Conservation (phyloP, 2,797 vertebrate genomes). For the Acanthornis magna region DNA sequence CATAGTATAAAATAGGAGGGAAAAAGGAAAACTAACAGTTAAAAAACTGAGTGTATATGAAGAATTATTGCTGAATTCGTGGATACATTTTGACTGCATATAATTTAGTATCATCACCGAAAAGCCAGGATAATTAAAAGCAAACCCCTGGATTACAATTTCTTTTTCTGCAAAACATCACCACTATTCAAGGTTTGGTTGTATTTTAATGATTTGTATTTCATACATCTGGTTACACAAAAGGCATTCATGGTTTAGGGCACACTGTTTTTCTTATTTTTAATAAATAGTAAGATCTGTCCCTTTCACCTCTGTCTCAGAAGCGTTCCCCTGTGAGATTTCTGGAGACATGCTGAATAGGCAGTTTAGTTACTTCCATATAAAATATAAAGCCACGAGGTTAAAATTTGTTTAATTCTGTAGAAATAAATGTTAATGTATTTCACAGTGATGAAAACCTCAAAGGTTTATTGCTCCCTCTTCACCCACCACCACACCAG, state of each 20-base stretch:
- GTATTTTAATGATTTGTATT: background rate
- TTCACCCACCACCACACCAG: background rate
- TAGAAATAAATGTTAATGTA: background rate
- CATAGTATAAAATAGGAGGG: background rate
- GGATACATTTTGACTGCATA: background rate
- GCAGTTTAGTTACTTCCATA: background rate
- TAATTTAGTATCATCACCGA: background rate
- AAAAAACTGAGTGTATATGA: background rate
- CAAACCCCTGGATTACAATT: background rate
- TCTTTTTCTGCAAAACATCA: background rate
- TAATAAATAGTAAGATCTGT: background rate
- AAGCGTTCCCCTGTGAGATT: background rate
- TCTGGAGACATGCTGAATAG: background rate
- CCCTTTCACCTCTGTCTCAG: background rate
- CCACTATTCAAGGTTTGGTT: background rate
- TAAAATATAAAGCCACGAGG: background rate
- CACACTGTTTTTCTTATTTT: background rate
- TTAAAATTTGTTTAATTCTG: background rate
- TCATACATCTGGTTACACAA: background rate
- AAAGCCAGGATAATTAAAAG: background rate
- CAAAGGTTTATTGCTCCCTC: background rate
- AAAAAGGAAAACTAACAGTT: background rate
- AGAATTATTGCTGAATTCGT: slow-evolving; percentile 32
- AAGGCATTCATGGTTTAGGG: slow-evolving; percentile 3
- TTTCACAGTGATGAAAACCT: slow-evolving; percentile 17